These are phyloP conservation scores for Tineola bisselliella DNA, from an alignment of 2,888 invertebrate species.

Conservation along the genomic window DNA sequence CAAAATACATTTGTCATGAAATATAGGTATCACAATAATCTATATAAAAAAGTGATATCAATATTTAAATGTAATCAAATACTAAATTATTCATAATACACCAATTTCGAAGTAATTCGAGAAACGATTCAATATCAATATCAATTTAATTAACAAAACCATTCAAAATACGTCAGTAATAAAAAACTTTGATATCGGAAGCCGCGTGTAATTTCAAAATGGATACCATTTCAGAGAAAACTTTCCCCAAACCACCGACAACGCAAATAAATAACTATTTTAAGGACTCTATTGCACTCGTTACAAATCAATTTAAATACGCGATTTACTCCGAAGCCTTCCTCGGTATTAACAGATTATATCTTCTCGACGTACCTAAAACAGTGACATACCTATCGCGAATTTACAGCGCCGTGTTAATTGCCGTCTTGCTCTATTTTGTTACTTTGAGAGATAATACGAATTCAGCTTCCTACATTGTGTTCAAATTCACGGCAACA, in stretches of 20 bases:
- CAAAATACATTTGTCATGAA: too few relatives aligned
- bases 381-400: slow-evolving; percentile 19
- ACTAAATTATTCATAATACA: too few relatives aligned
- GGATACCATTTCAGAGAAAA: background rate
- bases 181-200: background rate
- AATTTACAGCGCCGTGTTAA: slow-evolving; percentile 19
- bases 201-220: background rate
- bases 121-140: background rate
- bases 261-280: background rate
- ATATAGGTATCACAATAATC: too few relatives aligned
- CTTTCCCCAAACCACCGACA: background rate
- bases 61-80: too few relatives aligned
- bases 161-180: background rate
- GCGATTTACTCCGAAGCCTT: slow-evolving; percentile 23
- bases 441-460: slow-evolving; percentile 15
- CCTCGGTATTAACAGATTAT: slow-evolving; percentile 30
- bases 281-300: background rate
- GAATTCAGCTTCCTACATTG: slow-evolving; percentile 22
- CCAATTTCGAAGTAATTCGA: background rate
- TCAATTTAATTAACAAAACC: background rate
- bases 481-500: slow-evolving; percentile 26
- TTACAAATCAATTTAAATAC: slow-evolving; percentile 1
- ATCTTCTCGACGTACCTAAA: slow-evolving; percentile 21
- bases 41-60: too few relatives aligned
- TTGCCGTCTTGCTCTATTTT: slow-evolving; percentile 19